phyloP scores from a whole-genome alignment of 1,140 invertebrate species.

The Hermetia illucens region DNA sequence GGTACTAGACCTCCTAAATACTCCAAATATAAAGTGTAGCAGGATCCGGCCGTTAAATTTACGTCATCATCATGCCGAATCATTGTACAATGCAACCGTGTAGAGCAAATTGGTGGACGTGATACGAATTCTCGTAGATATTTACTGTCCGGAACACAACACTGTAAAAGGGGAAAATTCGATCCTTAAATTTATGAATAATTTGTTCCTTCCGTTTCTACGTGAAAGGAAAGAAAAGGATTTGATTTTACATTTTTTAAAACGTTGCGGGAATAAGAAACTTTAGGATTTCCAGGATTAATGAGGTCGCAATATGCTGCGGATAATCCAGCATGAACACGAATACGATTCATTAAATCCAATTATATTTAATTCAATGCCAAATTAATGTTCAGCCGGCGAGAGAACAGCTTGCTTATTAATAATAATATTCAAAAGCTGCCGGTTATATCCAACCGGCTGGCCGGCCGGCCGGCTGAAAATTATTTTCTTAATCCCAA shows the following conservation, averaged over 20 bases:
- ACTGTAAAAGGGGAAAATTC: slow-evolving; percentile 39
- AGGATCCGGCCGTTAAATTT: slow-evolving; percentile 50
- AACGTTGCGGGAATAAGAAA: slow-evolving; percentile 4
- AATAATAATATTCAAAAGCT: not conserved
- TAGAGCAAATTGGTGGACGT: slow-evolving; percentile 67
- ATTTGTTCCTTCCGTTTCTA: no score
- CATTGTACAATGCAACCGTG: slow-evolving; percentile 90
- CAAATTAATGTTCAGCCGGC: no score
- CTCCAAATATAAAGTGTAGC: slow-evolving; percentile 92
- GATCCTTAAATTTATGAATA: no score
- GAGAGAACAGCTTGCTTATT: no score
- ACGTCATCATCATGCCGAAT: slow-evolving; percentile 78
- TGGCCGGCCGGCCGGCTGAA: no score
- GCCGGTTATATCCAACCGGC: no score
- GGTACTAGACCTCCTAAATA: slow-evolving; percentile 93
- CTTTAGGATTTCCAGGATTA: no score
- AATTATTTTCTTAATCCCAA: no score
- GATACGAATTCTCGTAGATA: slow-evolving; percentile 87
- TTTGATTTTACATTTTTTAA: not conserved
- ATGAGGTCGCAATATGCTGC: no score
- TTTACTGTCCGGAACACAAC: slow-evolving; percentile 80
- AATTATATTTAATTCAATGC: no score
- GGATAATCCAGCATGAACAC: no score
- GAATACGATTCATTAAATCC: no score
- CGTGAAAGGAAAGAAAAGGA: not conserved